A percentile compares a stretch with the other conserved stretches of the same genome.
Evolutionary conservation across 1,140 invertebrate species (phyloP).

Genomic region (Phymorhynchus buccinoides): DNA sequence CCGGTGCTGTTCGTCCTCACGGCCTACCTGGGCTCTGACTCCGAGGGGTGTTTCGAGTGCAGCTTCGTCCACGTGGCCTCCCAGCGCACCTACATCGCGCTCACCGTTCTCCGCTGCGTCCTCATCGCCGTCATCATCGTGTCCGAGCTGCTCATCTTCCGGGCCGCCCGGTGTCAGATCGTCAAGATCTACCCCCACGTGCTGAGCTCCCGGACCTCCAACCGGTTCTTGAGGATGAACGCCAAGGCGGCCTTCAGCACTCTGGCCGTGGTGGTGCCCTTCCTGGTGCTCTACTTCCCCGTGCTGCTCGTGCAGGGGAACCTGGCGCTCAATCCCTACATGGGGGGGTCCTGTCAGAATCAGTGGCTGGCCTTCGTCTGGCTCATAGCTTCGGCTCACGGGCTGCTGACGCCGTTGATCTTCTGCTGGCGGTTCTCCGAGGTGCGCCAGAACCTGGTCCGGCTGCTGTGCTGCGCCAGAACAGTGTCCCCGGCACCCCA

Average conservation of each 20-base stretch:
- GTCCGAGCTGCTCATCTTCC: constrained; percentile 22
- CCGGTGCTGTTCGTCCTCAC: constrained; percentile 8
- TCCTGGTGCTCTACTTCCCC: constrained; percentile 19
- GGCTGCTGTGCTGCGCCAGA: constrained; percentile 12
- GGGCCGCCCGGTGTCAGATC: constrained; percentile 29
- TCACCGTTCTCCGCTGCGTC: constrained; percentile 12
- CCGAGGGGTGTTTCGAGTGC: neutral
- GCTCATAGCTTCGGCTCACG: constrained; percentile 32
- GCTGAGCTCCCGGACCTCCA: constrained; percentile 6
- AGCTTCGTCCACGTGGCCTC: constrained; percentile 25
- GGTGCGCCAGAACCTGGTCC: neutral
- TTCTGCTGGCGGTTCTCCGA: constrained; percentile 31
- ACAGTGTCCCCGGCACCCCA: neutral
- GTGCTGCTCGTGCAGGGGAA: constrained; percentile 20
- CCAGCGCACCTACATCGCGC: constrained; percentile 28
- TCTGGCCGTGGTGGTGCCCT: constrained; percentile 9
- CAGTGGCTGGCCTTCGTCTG: constrained; percentile 28
- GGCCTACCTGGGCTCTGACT: neutral
- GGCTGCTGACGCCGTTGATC: constrained; percentile 21
- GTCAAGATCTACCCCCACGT: constrained; percentile 30
- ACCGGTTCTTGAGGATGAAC: constrained; percentile 24
- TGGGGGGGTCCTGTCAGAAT: neutral
- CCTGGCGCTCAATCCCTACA: neutral
- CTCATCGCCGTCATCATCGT: constrained; percentile 32
- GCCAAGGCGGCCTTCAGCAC: constrained; percentile 28